Conservation (phyloP, 2,797 vertebrate genomes). For the Erpetoichthys calabaricus region DNA sequence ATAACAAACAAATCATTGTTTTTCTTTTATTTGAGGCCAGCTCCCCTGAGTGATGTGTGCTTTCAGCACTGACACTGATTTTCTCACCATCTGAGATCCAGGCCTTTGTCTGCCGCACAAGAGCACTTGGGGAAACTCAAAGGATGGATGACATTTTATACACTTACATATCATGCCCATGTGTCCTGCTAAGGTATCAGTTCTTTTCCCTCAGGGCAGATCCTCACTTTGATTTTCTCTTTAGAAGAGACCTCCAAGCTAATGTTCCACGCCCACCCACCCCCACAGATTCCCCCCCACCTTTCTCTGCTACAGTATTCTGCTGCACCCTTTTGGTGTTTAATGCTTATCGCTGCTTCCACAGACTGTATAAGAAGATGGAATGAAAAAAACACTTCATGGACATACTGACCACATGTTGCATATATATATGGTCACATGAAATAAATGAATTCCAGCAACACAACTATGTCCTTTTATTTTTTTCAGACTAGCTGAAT, state of each 20-base stretch:
- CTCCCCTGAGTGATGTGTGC: conserved; percentile 24
- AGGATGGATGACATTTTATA: conserved; percentile 26
- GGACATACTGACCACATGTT: no score
- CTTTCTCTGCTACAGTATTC: no score
- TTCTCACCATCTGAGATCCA: conserved; percentile 23
- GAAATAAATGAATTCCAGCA: no score
- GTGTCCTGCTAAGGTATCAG: conserved; percentile 16
- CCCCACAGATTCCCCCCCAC: no score
- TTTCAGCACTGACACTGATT: conserved; percentile 28
- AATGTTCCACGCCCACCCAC: not conserved
- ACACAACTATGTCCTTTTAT: no score
- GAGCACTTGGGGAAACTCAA: conserved; percentile 19
- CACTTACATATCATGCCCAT: conserved; percentile 15
- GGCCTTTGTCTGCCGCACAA: conserved; percentile 17
- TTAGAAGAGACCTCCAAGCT: conserved; percentile 7
- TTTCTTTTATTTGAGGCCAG: conserved; percentile 28
- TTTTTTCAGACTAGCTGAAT: no score
- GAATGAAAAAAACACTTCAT: no score
- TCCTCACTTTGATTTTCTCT: conserved; percentile 19
- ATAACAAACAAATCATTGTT: no score
- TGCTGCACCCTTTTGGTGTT: no score
- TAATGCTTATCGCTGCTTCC: no score
- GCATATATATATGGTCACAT: no score
- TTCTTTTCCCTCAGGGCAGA: conserved; percentile 22
- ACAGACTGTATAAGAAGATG: no score